These are phyloP conservation scores for Xanthia icteritia DNA, from an alignment of 2,888 invertebrate genomes.

Conservation along the genomic window DNA sequence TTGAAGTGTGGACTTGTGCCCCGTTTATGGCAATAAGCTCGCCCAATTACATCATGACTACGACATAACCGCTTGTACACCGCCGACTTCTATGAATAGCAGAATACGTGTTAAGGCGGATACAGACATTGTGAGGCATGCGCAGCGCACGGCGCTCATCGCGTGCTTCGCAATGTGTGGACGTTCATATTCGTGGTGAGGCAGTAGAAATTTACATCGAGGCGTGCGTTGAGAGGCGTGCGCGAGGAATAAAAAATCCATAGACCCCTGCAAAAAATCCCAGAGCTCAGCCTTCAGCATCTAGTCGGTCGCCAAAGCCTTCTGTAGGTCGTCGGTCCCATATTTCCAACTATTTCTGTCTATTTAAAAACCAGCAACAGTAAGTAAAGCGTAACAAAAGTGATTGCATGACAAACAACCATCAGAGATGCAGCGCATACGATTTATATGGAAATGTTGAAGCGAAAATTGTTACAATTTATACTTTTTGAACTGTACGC, in stretches of 20 bases:
- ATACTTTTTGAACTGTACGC: slow-evolving; percentile 22
- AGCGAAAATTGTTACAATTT: slow-evolving; percentile 45
- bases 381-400: slow-evolving; percentile 25
- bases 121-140: too few relatives aligned
- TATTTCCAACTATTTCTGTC: background rate
- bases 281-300: background rate
- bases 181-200: too few relatives aligned
- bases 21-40: background rate
- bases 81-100: too few relatives aligned
- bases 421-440: slow-evolving; percentile 33
- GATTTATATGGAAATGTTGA: slow-evolving; percentile 42
- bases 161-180: too few relatives aligned
- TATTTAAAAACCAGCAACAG: slow-evolving; percentile 13
- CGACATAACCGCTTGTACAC: too few relatives aligned
- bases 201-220: too few relatives aligned
- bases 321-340: background rate
- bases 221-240: too few relatives aligned
- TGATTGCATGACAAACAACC: slow-evolving; percentile 40
- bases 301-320: too few relatives aligned
- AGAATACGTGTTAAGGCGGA: too few relatives aligned
- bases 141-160: too few relatives aligned
- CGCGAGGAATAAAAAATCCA: too few relatives aligned
- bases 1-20: too few relatives aligned
- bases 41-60: background rate
- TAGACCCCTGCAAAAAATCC: background rate